These are phyloP conservation scores for Tachina grossa DNA, from an alignment of 2,888 invertebrate species.

Conservation along the genomic window DNA sequence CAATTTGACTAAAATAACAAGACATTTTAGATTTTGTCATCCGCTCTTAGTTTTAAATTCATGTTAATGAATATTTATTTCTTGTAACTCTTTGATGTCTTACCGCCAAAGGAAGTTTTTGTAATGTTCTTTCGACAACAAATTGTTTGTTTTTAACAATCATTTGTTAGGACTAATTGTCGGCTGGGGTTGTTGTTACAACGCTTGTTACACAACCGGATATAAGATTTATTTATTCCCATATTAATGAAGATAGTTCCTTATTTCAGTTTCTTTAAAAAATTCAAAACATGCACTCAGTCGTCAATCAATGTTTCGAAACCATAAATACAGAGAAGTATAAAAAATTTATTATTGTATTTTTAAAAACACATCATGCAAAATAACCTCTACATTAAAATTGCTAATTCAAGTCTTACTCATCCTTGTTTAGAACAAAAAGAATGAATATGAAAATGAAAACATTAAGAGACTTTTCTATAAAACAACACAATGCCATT, in stretches of 20 bases:
- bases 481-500: too few species aligned
- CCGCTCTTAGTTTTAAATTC: slow-evolving; percentile 9
- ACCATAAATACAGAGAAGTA: background rate
- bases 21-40: slow-evolving; percentile 1
- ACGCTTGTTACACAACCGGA: slow-evolving; percentile 20
- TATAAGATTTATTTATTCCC: slow-evolving; percentile 21
- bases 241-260: slow-evolving; percentile 21
- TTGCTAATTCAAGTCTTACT: too few species aligned
- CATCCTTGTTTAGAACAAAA: too few species aligned
- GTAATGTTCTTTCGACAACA: background rate
- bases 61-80: background rate
- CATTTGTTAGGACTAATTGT: slow-evolving; percentile 7
- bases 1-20: background rate
- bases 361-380: background rate
- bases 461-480: too few species aligned
- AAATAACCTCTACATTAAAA: background rate
- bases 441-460: too few species aligned
- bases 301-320: slow-evolving; percentile 1
- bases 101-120: slow-evolving; percentile 35
- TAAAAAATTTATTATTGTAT: background rate
- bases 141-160: slow-evolving; percentile 2
- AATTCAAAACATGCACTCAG: slow-evolving; percentile 21
- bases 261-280: background rate
- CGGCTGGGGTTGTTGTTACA: slow-evolving; percentile 8
- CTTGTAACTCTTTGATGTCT: background rate